Conservation (phyloP, 2,113 vertebrate genomes). For the Camelus dromedarius region DNA sequence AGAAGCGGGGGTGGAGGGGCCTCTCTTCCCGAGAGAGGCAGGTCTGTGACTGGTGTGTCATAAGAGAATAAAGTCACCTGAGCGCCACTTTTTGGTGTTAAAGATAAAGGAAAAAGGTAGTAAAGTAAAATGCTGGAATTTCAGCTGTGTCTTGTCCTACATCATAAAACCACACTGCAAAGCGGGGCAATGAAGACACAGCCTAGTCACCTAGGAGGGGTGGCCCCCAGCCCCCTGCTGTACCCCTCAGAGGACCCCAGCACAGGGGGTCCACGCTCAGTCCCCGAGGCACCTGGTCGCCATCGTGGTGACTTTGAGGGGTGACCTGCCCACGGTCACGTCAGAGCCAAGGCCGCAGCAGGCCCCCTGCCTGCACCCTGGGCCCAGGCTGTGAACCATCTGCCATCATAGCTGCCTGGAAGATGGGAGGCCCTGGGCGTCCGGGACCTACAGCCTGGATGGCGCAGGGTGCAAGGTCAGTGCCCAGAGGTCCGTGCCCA, state of each 20-base stretch:
- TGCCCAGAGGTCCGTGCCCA: neutral
- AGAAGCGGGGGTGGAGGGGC: neutral
- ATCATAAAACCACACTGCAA: rapidly evolving
- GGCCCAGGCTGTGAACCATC: neutral
- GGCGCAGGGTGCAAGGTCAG: neutral
- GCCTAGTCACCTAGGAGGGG: neutral
- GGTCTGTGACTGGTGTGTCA: neutral
- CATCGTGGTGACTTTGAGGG: neutral
- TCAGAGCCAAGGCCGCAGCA: no score
- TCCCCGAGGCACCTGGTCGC: neutral
- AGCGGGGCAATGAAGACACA: rapidly evolving
- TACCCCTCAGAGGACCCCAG: no score
- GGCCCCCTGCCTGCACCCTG: no score
- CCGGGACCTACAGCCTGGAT: neutral
- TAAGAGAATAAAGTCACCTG: neutral
- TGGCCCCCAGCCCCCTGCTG: rapidly evolving
- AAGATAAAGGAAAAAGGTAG: no score
- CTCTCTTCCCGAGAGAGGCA: neutral
- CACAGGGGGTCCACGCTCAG: rapidly evolving
- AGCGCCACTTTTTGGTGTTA: neutral
- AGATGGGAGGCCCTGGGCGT: no score
- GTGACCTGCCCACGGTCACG: neutral
- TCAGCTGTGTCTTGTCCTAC: rapidly evolving
- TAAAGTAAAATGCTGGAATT: no score
- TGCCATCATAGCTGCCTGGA: neutral